A percentile compares a stretch with the other conserved stretches of the same genome.
phyloP scores from a whole-genome alignment of 2,888 invertebrate genomes.

The Netelia inedita region DNA sequence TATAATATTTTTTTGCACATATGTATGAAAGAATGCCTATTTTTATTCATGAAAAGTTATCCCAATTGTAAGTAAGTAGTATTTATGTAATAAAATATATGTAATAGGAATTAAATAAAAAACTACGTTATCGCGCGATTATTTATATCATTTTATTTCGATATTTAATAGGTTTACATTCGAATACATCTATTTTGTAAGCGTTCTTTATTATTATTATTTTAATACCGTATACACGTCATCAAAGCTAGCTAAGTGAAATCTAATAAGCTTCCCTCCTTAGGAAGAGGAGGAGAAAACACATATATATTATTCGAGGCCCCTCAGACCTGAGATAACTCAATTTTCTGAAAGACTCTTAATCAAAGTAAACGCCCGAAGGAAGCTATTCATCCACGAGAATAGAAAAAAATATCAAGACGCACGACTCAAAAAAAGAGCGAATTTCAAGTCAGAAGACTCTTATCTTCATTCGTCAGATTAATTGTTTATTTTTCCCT shows the following conservation, averaged over 20 bases:
- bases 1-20: not conserved
- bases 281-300: not conserved
- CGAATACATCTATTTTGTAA: too few species aligned
- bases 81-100: too few species aligned
- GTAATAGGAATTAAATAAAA: too few species aligned
- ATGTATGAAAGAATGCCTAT: not conserved
- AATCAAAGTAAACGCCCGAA: constrained; percentile 53
- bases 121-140: too few species aligned
- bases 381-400: constrained; percentile 34
- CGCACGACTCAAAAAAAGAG: constrained; percentile 5
- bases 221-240: not conserved
- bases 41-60: too few species aligned
- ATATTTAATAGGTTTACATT: too few species aligned
- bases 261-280: not conserved
- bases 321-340: constrained; percentile 7
- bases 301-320: not conserved
- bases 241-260: constrained; percentile 12
- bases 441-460: constrained; percentile 47
- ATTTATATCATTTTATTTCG: too few species aligned
- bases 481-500: constrained; percentile 10
- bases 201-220: not conserved
- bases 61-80: too few species aligned
- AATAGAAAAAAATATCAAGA: constrained; percentile 38
- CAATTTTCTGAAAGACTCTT: constrained; percentile 26
- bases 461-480: not conserved